Base-by-base conservation (phyloP, 2,797 vertebrate species). In the Hapalemur alaotrensis region DNA sequence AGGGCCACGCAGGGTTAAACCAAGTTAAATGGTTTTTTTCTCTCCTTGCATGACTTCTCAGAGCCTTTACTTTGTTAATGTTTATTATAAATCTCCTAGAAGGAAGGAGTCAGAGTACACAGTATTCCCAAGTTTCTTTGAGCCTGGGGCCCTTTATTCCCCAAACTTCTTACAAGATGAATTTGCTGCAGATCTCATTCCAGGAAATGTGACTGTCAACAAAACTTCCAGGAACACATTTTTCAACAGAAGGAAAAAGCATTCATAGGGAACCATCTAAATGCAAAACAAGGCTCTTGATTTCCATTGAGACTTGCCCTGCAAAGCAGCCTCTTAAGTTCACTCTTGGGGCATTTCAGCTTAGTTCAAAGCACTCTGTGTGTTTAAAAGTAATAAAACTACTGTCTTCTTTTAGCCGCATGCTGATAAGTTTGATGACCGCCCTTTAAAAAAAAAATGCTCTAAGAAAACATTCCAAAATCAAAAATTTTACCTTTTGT, bases 371-470 rank as follows among this genome's bases (percentile, higher is more conserved):
- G 46, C 32, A 78, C 18, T 12, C 50, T 18, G 4, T 32, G 7
- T 28, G 52, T 43, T 86, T 81, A 43, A 76, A 38, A 84, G n/a
- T 75, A 61, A 50, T 87, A 79, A 91, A 83, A 90, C 28, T 10
- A 9, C 12, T n/a, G 75, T 79, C 82, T 61, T 63, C 38, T 38
- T 70, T 72, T 38, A 91, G 54, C 9, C 11, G 61, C 28, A 4
- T 13, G n/a, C 57, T 30, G 95, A 91, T 61, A 91, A 25, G 94
- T 32, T 84, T 83, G 85, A 54, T 2, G 17, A 73, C 41, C 38
- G 50, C 57, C 84, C 35, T 70, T 70, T 23, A 23, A 94, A 78
- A 87, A 89, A 89, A 69, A 46, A 81, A 76, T 48, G 46, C 50
- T 79, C 69, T 63, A 43, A 83, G 52, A 82, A 43, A 57, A 90